Evolutionary conservation across 2,797 vertebrate genomes (phyloP).

Genomic region (Sciaenops ocellatus): DNA sequence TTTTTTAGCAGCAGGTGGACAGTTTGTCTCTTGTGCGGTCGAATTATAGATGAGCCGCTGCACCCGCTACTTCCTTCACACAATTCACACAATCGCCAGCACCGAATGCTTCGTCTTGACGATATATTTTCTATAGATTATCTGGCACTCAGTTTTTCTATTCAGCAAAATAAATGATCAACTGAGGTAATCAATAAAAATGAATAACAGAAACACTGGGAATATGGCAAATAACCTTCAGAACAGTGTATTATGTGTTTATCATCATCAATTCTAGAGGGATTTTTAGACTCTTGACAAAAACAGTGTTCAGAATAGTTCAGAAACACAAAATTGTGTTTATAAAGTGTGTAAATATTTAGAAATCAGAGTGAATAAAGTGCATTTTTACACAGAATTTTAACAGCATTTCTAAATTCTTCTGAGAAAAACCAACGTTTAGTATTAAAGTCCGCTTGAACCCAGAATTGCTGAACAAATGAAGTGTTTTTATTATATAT

Average conservation of each 20-base stretch:
- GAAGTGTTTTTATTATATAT: no score
- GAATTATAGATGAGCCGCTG: neutral
- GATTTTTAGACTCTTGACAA: no score
- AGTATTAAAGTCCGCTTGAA: no score
- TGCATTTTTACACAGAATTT: neutral
- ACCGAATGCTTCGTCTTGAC: neutral
- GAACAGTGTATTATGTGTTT: no score
- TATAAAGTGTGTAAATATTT: neutral
- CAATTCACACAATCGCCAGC: neutral
- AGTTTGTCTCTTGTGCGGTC: neutral
- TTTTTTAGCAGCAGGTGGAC: constrained; percentile 6
- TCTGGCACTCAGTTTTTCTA: neutral
- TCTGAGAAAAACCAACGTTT: no score
- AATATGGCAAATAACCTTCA: neutral
- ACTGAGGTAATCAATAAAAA: neutral
- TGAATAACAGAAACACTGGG: neutral
- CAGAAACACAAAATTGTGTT: neutral
- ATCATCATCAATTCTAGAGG: no score
- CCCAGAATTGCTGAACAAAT: no score
- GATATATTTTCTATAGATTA: neutral
- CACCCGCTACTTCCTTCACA: neutral
- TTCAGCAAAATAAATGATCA: constrained; percentile 4
- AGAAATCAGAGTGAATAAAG: neutral
- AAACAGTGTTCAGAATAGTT: neutral
- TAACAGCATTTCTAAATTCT: neutral